Conservation (phyloP, 1,140 invertebrate genomes). For the Batillaria attramentaria region DNA sequence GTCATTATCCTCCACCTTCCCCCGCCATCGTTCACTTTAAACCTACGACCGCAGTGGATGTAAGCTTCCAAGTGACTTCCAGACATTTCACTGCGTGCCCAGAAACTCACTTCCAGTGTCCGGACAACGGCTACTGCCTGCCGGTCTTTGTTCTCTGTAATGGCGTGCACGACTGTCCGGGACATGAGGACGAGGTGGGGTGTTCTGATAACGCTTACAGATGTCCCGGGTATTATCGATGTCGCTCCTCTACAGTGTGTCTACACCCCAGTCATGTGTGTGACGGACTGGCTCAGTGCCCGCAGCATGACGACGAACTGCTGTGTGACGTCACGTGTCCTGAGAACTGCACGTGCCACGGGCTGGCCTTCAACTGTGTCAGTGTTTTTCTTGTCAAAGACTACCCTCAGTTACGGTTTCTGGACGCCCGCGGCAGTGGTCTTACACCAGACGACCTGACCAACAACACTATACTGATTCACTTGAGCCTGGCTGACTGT, state of each 20-base stretch:
- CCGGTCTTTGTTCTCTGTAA: conserved; percentile 13
- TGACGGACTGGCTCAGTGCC: not conserved
- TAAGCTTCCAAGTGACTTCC: too few relatives aligned
- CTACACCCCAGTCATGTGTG: conserved; percentile 8
- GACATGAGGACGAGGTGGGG: conserved; percentile 5
- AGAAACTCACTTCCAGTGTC: conserved; percentile 8
- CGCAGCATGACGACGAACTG: conserved; percentile 13
- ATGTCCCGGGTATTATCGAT: conserved; percentile 16
- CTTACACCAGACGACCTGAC: not conserved
- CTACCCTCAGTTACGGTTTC: not conserved
- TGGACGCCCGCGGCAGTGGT: conserved; percentile 8
- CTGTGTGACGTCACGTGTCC: conserved; percentile 8
- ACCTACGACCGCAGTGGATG: too few relatives aligned
- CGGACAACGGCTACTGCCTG: not conserved
- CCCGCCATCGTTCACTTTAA: too few relatives aligned
- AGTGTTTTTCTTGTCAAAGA: not conserved
- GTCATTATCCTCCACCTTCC: too few relatives aligned
- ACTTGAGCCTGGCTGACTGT: not conserved
- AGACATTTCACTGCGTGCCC: too few relatives aligned
- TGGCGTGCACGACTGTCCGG: conserved; percentile 17
- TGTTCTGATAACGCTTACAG: not conserved
- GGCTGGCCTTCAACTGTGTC: not conserved
- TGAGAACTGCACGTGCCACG: not conserved
- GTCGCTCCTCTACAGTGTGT: conserved; percentile 8
- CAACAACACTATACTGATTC: not conserved